Evolutionary conservation across 1,140 invertebrate species (phyloP).

Genomic region (Drosophila mauritiana): DNA sequence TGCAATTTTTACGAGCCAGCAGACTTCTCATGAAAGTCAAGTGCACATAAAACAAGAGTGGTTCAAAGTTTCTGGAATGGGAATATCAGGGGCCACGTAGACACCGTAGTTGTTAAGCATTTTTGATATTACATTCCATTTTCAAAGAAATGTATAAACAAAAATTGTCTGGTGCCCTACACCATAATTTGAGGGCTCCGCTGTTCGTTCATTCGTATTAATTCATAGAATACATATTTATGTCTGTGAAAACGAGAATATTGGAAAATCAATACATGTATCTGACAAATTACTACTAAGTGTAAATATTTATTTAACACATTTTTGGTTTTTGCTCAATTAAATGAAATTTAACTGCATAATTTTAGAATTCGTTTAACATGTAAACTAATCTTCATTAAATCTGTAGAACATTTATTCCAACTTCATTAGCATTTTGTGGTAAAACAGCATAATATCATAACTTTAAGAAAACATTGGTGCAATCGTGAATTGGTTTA

Average conservation of each 20-base stretch:
- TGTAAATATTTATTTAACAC: background rate
- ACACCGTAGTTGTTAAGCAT: constrained; percentile 27
- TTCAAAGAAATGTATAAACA: constrained; percentile 21
- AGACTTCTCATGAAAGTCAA: constrained; percentile 45
- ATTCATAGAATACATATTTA: constrained; percentile 2
- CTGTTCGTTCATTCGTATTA: constrained; percentile 1
- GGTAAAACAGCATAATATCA: background rate
- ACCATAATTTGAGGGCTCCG: constrained; percentile 27
- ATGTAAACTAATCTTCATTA: background rate
- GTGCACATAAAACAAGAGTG: constrained; percentile 72
- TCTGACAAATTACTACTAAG: too few species aligned
- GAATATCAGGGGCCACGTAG: constrained; percentile 17
- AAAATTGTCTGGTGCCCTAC: constrained; percentile 47
- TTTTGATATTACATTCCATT: constrained; percentile 21
- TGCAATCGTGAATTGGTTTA: constrained; percentile 8
- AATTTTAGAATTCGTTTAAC: too few species aligned
- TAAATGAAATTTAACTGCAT: background rate
- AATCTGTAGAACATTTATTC: background rate
- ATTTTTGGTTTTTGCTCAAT: background rate
- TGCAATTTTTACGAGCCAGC: constrained; percentile 70
- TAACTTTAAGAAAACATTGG: too few species aligned
- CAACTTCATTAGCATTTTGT: too few species aligned
- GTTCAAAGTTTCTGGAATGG: constrained; percentile 1
- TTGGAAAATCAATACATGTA: background rate
- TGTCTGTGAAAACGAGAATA: background rate